Conservation (phyloP, 2,888 invertebrate genomes). For the Ligdia adustata region DNA sequence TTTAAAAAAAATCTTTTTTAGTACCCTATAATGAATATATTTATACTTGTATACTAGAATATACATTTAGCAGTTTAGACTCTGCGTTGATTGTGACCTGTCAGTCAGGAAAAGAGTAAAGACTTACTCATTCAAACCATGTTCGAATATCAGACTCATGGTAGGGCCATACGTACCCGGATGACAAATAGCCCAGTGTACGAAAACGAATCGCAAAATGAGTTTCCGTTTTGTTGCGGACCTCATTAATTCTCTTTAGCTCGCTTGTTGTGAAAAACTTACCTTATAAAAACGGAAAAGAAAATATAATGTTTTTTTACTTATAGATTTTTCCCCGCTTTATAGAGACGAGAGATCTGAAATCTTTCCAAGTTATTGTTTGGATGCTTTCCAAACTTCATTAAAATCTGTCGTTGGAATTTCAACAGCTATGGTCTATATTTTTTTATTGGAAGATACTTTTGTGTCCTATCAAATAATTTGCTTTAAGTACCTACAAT, state of each 20-base stretch:
- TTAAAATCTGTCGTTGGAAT: neutral
- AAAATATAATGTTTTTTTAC: slow-evolving; percentile 7
- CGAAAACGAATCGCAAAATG: slow-evolving; percentile 23
- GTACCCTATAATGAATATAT: no score
- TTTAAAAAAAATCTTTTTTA: no score
- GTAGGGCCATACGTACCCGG: neutral
- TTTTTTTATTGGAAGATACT: no score
- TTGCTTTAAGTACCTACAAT: no score
- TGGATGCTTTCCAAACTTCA: slow-evolving; percentile 5
- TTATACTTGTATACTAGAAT: no score
- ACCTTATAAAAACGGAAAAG: slow-evolving; percentile 6
- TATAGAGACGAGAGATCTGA: neutral
- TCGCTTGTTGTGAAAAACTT: slow-evolving; percentile 13
- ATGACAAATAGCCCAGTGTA: slow-evolving; percentile 26
- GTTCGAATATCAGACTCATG: no score
- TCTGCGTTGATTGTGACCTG: no score
- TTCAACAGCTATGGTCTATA: neutral
- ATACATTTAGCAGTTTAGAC: no score
- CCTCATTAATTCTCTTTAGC: slow-evolving; percentile 30
- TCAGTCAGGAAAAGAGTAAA: no score
- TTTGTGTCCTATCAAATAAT: no score
- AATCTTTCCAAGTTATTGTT: neutral
- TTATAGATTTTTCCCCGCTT: slow-evolving; percentile 2
- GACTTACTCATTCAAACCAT: neutral
- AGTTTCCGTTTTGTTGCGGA: slow-evolving; percentile 27